Conservation (phyloP, 2,113 vertebrate genomes). For the Malurus cyaneus region DNA sequence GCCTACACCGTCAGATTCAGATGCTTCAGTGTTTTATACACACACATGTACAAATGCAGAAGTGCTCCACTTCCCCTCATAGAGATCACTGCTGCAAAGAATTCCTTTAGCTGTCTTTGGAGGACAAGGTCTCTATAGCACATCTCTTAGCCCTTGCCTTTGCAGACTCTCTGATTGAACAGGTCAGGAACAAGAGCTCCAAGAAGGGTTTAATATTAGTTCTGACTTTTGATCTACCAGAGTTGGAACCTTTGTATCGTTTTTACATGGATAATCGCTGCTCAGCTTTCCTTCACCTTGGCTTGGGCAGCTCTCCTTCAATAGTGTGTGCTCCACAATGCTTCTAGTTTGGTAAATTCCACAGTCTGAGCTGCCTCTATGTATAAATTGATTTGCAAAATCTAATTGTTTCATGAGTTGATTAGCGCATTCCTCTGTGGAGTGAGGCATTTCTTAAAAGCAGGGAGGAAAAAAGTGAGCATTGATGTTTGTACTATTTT, state of each 20-base stretch:
- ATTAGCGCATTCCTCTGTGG: neutral
- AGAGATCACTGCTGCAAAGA: neutral
- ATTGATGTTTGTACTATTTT: neutral
- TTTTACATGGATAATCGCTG: neutral
- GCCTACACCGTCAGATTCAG: neutral
- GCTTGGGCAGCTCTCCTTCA: neutral
- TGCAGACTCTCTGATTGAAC: neutral
- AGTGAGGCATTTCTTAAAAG: neutral
- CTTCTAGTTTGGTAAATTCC: neutral
- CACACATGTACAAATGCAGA: neutral
- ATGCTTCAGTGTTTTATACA: neutral
- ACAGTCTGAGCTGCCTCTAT: neutral
- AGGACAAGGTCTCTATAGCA: rapidly evolving
- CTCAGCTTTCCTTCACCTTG: neutral
- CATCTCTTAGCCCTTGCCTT: neutral
- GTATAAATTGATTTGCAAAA: neutral
- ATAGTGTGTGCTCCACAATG: neutral
- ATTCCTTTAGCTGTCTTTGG: neutral
- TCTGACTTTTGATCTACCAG: neutral
- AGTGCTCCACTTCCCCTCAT: neutral
- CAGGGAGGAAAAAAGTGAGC: neutral
- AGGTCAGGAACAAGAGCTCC: neutral
- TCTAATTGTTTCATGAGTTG: neutral
- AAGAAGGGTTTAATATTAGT: neutral
- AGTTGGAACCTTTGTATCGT: neutral